Percentiles rank a stretch among this genome's conserved stretches.
These are phyloP conservation scores for Platorchestia sp. DNA, from an alignment of 1,140 invertebrate genomes.

Conservation along the genomic window DNA sequence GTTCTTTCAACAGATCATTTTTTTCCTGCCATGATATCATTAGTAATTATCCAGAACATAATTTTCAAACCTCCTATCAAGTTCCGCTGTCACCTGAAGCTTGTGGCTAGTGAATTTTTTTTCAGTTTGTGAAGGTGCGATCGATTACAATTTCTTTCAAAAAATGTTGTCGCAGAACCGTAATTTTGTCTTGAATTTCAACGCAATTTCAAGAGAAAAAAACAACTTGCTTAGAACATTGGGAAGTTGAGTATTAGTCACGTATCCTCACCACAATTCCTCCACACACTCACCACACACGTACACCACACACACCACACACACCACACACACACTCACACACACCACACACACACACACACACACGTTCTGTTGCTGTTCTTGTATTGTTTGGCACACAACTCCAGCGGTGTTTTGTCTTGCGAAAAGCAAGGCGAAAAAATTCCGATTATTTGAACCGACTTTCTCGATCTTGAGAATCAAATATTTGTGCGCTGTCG, in stretches of 20 bases:
- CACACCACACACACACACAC: background rate
- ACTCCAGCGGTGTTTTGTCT: background rate
- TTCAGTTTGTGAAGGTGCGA: background rate
- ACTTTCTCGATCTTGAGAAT: background rate
- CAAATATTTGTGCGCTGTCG: background rate
- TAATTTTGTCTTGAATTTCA: background rate
- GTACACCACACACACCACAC: no score
- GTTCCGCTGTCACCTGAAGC: background rate
- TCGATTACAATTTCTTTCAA: background rate
- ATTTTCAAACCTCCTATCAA: background rate
- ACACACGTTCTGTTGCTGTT: background rate
- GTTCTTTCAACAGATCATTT: background rate
- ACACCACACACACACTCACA: no score
- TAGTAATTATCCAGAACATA: background rate
- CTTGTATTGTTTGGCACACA: background rate
- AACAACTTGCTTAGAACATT: background rate
- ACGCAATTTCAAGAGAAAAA: background rate
- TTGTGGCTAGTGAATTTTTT: background rate
- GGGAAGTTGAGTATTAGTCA: no score
- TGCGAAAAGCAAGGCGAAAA: background rate
- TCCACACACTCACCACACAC: no score
- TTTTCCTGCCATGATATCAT: background rate
- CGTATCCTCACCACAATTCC: no score
- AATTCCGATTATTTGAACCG: background rate
- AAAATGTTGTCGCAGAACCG: background rate